Evolutionary conservation across 2,888 invertebrate genomes (phyloP), one percentile per base, ranked within the genome.

Genomic region (Meandrusa payeni): DNA sequence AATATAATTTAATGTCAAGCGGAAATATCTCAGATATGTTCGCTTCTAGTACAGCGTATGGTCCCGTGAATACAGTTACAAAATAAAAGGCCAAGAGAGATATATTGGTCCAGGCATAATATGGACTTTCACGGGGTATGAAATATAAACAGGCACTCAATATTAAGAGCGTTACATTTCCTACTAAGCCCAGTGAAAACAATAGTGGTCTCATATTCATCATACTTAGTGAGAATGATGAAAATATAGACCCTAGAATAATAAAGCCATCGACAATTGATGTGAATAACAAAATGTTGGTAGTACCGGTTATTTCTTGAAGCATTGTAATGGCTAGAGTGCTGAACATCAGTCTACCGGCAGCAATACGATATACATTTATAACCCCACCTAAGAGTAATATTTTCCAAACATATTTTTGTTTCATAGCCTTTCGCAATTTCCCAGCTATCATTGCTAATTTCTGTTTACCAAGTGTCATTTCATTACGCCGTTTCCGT

Each of bases 11-110:
- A 5, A 59, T 45, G 20, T 63, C 57, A 9, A 59, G 41, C 0
- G 63, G 64, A 17, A 48, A 55, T 28, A 61, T 51, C 46, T 65
- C 64, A 1, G 52, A 39, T 5, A 54, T 43, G 0, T 62, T 24
- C 1, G 55, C 48, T 7, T 63, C 61, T 10, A 60, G 15, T 1
- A 62, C 46, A 0, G 59, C 51, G 44, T 54, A 57, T 0, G 61
- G 56, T 1, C 59, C 61, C 3, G 55, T 51, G 19, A 48, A 48
- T 2, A 54, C 42, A 5, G 38, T 29, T 9, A 56, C 39, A n/a
- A 56, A 51, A 41, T 57, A 62, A 2, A 51, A 22, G 3, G 49
- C 54, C 9, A 60, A 29, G n/a, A 61, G 34, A 10, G 37, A 32
- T 32, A 49, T 47, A 34, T 46, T 47, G 1, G 47, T 7, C 53